Percentiles rank a stretch among this genome's conserved stretches.
These are phyloP conservation scores for Vombatus ursinus DNA, from an alignment of 2,113 vertebrate genomes.

Conservation along the genomic window DNA sequence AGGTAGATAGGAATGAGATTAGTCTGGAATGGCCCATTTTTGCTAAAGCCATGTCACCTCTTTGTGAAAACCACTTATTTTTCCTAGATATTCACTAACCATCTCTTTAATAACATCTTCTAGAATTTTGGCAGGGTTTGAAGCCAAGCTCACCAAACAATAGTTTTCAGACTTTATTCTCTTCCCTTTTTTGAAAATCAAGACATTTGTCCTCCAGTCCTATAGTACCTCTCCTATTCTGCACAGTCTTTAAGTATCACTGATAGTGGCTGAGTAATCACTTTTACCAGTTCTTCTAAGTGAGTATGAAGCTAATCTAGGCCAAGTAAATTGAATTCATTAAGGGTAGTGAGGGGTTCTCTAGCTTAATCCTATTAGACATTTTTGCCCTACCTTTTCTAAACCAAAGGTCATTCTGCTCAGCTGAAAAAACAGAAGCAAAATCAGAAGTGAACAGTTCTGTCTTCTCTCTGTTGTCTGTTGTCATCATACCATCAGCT, in stretches of 20 bases:
- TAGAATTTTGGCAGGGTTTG: neutral
- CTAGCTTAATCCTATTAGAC: neutral
- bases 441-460: neutral
- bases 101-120: neutral
- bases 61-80: neutral
- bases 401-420: neutral
- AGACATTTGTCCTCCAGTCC: neutral
- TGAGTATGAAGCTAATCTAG: neutral
- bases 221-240: neutral
- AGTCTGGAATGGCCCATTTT: neutral
- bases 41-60: neutral
- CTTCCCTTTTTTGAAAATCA: neutral
- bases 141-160: neutral
- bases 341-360: neutral
- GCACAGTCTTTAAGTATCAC: neutral
- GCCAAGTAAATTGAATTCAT: neutral
- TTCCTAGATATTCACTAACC: neutral
- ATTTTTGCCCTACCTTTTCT: neutral
- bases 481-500: too few relatives aligned
- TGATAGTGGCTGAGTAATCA: neutral
- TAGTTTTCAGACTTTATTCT: neutral
- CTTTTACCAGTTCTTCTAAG: neutral
- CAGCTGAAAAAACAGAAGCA: neutral
- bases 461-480: too few relatives aligned
- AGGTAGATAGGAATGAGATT: neutral